These are phyloP conservation scores for Harpagus bidentatus DNA, from an alignment of 2,113 vertebrate species.

Conservation along the genomic window DNA sequence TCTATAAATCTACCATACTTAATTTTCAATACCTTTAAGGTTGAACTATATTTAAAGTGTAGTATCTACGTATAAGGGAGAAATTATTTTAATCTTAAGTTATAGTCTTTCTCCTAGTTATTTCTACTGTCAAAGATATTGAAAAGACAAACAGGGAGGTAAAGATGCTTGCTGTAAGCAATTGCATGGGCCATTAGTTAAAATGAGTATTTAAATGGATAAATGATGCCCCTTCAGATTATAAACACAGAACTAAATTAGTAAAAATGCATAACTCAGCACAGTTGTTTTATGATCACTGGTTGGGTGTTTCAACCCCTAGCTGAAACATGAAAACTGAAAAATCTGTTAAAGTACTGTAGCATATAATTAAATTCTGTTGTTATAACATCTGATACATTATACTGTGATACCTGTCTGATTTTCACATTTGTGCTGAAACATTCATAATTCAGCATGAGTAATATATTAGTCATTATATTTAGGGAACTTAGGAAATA, in stretches of 20 bases:
- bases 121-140: background rate
- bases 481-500: background rate
- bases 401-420: background rate
- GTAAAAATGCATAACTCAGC: background rate
- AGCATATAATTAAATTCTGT: background rate
- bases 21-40: background rate
- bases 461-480: background rate
- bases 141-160: background rate
- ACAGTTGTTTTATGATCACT: background rate
- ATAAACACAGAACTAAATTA: background rate
- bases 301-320: background rate
- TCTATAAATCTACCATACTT: background rate
- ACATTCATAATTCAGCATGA: background rate
- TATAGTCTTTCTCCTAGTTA: background rate
- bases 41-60: background rate
- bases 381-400: background rate
- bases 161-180: constrained; percentile 38
- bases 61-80: background rate
- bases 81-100: background rate
- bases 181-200: constrained; percentile 30
- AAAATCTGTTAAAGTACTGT: background rate
- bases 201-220: constrained; percentile 34
- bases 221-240: background rate
- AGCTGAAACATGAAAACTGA: background rate
- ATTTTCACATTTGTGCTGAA: background rate